These are phyloP conservation scores for Lochmaea capreae DNA, from an alignment of 2,888 invertebrate genomes.

Conservation along the genomic window DNA sequence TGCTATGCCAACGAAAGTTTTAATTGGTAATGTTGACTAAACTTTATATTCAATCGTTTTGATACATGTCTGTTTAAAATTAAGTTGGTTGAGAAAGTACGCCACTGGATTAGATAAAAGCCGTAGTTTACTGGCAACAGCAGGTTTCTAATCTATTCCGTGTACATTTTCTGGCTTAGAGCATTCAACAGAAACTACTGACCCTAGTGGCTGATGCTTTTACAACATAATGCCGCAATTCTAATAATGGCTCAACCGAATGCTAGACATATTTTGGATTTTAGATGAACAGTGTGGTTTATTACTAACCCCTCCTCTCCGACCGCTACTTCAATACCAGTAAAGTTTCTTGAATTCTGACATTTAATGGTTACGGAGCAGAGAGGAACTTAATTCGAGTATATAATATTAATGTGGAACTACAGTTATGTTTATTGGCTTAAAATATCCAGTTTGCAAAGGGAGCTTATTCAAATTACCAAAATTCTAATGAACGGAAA, in stretches of 20 bases:
- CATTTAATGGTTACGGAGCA: background rate
- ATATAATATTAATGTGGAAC: background rate
- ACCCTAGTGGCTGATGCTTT: conserved; percentile 48
- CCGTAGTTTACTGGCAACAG: conserved; percentile 36
- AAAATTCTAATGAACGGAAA: too few species aligned
- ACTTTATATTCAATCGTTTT: too few species aligned
- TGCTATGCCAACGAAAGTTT: too few species aligned
- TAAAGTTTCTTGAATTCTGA: conserved; percentile 40
- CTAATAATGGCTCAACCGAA: conserved; percentile 55
- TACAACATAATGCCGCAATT: conserved; percentile 55
- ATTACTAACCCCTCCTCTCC: conserved; percentile 32
- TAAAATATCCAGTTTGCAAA: too few species aligned
- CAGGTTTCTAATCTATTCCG: conserved; percentile 55
- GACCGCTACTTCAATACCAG: conserved; percentile 32
- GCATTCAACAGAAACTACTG: conserved; percentile 53
- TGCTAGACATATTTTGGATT: conserved; percentile 55
- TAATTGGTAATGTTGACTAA: too few species aligned
- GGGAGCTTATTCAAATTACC: too few species aligned
- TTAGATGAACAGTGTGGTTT: conserved; percentile 49
- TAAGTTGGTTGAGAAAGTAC: background rate
- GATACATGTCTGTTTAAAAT: too few species aligned
- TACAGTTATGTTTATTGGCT: too few species aligned
- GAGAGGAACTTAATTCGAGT: background rate
- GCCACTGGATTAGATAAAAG: conserved; percentile 32
- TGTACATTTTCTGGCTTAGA: conserved; percentile 53